Evolutionary conservation across 2,113 vertebrate species (phyloP).

Genomic region (Phaethon lepturus): DNA sequence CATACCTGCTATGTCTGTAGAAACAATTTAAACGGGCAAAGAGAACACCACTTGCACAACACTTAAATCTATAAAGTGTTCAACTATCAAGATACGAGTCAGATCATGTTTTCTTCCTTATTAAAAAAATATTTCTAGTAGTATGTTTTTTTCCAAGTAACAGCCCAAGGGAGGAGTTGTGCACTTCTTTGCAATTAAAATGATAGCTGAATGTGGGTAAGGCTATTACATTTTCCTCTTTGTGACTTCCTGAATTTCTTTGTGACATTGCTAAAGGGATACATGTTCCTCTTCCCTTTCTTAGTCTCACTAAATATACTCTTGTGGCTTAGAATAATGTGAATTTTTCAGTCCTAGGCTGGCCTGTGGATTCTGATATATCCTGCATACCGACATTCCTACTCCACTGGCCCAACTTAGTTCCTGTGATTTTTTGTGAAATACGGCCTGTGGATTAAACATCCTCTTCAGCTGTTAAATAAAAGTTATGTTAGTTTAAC

Average conservation of each 20-base stretch:
- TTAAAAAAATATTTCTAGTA: neutral
- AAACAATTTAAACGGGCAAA: neutral
- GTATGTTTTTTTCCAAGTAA: neutral
- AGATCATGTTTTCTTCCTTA: neutral
- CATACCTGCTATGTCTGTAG: neutral
- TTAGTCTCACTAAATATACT: neutral
- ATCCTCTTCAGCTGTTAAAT: neutral
- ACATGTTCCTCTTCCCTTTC: neutral
- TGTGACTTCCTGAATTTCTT: neutral
- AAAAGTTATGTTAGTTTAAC: neutral
- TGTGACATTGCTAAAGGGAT: neutral
- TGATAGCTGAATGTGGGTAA: neutral
- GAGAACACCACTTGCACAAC: neutral
- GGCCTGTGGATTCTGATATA: neutral
- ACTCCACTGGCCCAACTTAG: neutral
- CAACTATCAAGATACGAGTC: neutral
- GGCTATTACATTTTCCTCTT: neutral
- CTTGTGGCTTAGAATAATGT: neutral
- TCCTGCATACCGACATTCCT: neutral
- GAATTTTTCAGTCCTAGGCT: neutral
- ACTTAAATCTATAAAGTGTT: neutral
- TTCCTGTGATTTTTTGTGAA: neutral
- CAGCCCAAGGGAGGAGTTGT: neutral
- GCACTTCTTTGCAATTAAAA: neutral
- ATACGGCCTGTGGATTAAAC: neutral